Evolutionary conservation across 1,140 invertebrate genomes (phyloP).

Genomic region (Propsilocerus akamusi): DNA sequence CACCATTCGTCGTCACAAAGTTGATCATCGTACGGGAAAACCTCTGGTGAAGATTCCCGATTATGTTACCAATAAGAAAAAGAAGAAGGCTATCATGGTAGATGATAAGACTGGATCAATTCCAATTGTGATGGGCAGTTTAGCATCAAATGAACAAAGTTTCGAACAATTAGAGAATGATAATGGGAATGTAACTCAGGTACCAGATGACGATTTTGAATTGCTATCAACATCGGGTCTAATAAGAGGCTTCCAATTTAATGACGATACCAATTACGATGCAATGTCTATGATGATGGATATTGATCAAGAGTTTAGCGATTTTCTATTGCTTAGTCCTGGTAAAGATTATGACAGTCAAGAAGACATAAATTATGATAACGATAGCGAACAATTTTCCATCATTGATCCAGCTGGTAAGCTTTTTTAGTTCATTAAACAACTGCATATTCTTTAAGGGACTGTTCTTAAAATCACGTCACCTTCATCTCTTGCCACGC

Average conservation of each 20-base stretch:
- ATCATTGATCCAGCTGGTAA: too few relatives aligned
- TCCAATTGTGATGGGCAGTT: not conserved
- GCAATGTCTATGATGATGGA: not conserved
- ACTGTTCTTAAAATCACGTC: too few relatives aligned
- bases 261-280: too few relatives aligned
- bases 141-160: not conserved
- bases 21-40: constrained; percentile 29
- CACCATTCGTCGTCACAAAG: constrained; percentile 29
- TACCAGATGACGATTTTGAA: not conserved
- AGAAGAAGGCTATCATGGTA: constrained; percentile 9
- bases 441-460: too few relatives aligned
- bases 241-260: too few relatives aligned
- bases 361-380: too few relatives aligned
- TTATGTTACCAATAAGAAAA: constrained; percentile 22
- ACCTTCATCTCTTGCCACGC: too few relatives aligned
- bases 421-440: too few relatives aligned
- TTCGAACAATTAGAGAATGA: too few relatives aligned
- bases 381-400: too few relatives aligned
- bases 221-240: not conserved
- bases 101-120: not conserved
- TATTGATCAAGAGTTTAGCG: not conserved
- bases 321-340: not conserved
- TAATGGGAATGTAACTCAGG: not conserved
- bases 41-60: constrained; percentile 24
- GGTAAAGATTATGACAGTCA: not conserved